Evolutionary conservation across 1,140 invertebrate genomes (phyloP).

Genomic region (Drosophila tropicalis): DNA sequence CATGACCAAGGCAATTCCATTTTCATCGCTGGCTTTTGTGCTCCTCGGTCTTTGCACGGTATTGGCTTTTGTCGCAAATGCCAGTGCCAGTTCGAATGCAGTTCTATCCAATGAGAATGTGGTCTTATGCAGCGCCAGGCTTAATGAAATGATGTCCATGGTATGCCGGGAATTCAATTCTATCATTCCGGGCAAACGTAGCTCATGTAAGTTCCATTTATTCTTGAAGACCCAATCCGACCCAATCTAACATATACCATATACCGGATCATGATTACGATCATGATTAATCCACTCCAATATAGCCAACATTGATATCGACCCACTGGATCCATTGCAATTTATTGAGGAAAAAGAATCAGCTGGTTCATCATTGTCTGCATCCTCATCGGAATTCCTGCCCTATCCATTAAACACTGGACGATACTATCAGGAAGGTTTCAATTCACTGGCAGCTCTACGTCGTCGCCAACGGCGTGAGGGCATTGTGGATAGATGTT

Average conservation of each 20-base stretch:
- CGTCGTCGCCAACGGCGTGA: constrained; percentile 53
- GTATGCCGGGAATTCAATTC: constrained; percentile 50
- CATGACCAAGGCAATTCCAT: constrained; percentile 52
- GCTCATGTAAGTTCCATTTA: constrained; percentile 49
- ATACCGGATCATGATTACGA: not conserved
- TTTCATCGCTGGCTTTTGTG: constrained; percentile 29
- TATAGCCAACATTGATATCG: constrained; percentile 46
- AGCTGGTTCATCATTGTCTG: not conserved
- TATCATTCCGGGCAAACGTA: constrained; percentile 45
- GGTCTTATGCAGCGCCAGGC: constrained; percentile 46
- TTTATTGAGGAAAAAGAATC: constrained; percentile 57
- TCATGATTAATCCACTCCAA: not conserved
- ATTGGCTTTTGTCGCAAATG: constrained; percentile 19
- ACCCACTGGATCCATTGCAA: constrained; percentile 60
- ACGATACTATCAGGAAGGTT: constrained; percentile 39
- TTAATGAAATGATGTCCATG: constrained; percentile 44
- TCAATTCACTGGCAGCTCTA: constrained; percentile 52
- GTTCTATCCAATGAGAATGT: constrained; percentile 13
- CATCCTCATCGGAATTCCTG: constrained; percentile 18
- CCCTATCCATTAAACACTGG: constrained; percentile 39
- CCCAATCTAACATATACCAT: too few species aligned
- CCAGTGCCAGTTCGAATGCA: constrained; percentile 2
- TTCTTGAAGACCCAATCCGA: too few species aligned
- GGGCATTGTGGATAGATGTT: constrained; percentile 70
- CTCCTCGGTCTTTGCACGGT: constrained; percentile 31